These are phyloP conservation scores for Lasioglossum zephyrum DNA, from an alignment of 2,888 invertebrate species.

Conservation along the genomic window DNA sequence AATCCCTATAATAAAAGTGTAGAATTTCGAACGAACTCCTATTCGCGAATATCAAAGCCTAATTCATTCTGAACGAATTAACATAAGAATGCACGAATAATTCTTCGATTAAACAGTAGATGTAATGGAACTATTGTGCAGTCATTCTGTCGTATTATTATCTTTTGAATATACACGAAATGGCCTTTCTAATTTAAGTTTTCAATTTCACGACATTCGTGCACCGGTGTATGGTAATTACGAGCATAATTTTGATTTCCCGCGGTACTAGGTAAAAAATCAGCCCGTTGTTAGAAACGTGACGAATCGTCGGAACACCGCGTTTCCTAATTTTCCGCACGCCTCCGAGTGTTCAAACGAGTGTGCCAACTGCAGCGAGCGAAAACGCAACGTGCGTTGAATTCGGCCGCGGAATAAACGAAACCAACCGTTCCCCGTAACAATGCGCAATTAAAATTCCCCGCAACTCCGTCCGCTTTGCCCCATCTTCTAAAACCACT, in stretches of 20 bases:
- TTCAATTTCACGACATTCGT: neutral
- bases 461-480: constrained; percentile 24
- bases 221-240: neutral
- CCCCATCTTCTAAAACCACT: constrained; percentile 3
- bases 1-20: too few species aligned
- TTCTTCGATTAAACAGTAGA: neutral
- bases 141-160: neutral
- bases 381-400: constrained; percentile 37
- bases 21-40: too few species aligned
- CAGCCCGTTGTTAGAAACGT: neutral
- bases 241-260: neutral
- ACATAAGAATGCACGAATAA: neutral
- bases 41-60: too few species aligned
- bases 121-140: neutral
- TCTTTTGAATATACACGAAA: neutral
- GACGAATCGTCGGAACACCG: neutral
- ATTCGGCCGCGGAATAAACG: constrained; percentile 23
- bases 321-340: constrained; percentile 24
- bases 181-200: neutral
- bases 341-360: constrained; percentile 9
- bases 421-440: neutral
- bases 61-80: neutral
- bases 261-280: neutral
- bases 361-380: constrained; percentile 10
- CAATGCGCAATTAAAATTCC: constrained; percentile 34